These are phyloP conservation scores for Ephydatia muelleri DNA, from an alignment of 37 sponge, comb jelly and placozoan genomes.

Conservation along the genomic window DNA sequence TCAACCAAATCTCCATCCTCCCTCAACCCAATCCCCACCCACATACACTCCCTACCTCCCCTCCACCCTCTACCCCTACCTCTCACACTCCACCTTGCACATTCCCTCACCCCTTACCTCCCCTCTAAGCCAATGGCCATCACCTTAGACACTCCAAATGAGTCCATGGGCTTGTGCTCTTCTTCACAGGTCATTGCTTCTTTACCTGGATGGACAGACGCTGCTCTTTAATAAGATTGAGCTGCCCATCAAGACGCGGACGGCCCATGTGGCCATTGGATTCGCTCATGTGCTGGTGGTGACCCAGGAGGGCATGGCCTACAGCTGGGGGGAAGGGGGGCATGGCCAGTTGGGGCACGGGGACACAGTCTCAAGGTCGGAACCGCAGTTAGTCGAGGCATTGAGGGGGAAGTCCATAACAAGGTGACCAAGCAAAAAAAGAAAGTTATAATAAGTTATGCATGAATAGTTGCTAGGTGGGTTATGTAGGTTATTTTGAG, in stretches of 20 bases:
- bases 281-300: slow-evolving; percentile 73
- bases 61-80: neutral
- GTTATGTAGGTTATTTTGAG: too few relatives aligned
- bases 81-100: neutral
- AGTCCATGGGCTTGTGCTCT: neutral
- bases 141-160: too few relatives aligned
- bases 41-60: neutral
- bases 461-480: neutral
- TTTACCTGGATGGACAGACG: slow-evolving; percentile 51
- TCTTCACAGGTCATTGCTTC: slow-evolving; percentile 60
- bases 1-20: neutral
- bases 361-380: slow-evolving; percentile 17
- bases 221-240: slow-evolving; percentile 30
- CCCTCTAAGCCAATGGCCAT: too few relatives aligned
- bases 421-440: slow-evolving; percentile 21
- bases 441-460: neutral
- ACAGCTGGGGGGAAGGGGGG: slow-evolving; percentile 84
- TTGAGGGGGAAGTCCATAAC: slow-evolving; percentile 51
- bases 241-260: slow-evolving; percentile 35
- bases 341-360: slow-evolving; percentile 95
- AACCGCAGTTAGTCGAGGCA: slow-evolving; percentile 55
- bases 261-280: slow-evolving; percentile 75
- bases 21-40: neutral
- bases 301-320: slow-evolving; percentile 70
- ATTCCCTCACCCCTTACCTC: too few relatives aligned